phyloP scores from a whole-genome alignment of 2,113 vertebrate genomes.

The Heteronetta atricapilla region DNA sequence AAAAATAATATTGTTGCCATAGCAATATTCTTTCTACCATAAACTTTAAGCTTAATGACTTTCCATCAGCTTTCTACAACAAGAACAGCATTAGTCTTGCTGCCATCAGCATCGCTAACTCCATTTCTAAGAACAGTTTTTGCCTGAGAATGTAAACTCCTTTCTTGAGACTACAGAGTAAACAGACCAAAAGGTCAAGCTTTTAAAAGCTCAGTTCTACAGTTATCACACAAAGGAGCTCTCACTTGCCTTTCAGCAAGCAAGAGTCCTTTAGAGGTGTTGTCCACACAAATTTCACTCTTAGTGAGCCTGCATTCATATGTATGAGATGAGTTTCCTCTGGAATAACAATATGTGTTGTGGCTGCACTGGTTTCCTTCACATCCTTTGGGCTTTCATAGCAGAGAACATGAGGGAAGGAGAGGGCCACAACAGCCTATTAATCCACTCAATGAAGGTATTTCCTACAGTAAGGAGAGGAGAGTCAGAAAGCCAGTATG shows the following conservation, averaged over 20 bases:
- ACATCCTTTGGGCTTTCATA: not conserved
- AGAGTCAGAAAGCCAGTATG: not conserved
- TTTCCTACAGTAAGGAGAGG: not conserved
- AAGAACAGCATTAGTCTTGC: slow-evolving; percentile 28
- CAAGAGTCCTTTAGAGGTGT: not conserved
- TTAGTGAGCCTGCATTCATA: not conserved
- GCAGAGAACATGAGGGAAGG: not conserved
- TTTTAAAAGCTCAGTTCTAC: not conserved
- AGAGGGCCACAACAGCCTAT: not conserved
- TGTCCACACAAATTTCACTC: not conserved
- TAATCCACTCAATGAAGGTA: not conserved
- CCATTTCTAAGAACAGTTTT: slow-evolving; percentile 17
- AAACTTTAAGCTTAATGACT: slow-evolving; percentile 62
- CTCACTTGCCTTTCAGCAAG: slow-evolving; percentile 20
- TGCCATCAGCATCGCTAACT: not conserved
- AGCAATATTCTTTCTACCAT: slow-evolving; percentile 42
- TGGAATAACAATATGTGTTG: not conserved
- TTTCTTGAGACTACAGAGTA: not conserved
- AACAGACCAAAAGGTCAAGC: slow-evolving; percentile 18
- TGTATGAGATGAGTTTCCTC: not conserved
- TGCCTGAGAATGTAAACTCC: not conserved
- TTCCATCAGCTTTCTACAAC: slow-evolving; percentile 39
- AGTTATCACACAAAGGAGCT: slow-evolving; percentile 18
- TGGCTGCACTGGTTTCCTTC: not conserved
- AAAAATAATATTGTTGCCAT: slow-evolving; percentile 66